Evolutionary conservation across 2,797 vertebrate species (phyloP).

Genomic region (Champsocephalus gunnari): DNA sequence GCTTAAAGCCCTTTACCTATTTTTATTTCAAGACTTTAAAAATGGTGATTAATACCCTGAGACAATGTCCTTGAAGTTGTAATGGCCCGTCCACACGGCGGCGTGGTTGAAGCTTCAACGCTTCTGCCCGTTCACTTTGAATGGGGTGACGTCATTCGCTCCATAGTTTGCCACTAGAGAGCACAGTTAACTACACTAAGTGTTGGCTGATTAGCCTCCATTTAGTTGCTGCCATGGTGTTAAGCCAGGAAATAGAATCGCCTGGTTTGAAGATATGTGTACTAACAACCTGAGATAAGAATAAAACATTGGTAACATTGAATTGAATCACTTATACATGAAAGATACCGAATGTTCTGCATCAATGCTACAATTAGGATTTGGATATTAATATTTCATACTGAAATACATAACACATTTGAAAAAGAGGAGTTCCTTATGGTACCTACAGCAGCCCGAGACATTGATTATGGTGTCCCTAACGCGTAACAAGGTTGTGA

Average conservation of each 20-base stretch:
- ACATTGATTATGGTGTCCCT: conserved; percentile 3
- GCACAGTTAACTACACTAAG: background rate
- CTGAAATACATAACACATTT: background rate
- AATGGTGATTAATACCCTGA: background rate
- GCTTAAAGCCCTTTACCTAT: conserved; percentile 1
- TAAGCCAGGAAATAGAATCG: background rate
- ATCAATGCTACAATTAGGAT: background rate
- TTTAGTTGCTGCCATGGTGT: background rate
- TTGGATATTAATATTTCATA: background rate
- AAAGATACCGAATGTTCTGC: background rate
- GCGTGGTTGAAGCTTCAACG: no score
- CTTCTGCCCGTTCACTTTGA: no score
- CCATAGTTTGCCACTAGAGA: conserved; percentile 13
- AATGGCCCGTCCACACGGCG: no score
- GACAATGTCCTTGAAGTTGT: conserved; percentile 2
- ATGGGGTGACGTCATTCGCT: background rate
- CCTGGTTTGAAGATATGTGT: background rate
- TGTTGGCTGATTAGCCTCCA: background rate
- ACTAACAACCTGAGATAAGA: background rate
- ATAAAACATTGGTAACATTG: background rate
- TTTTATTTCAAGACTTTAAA: background rate
- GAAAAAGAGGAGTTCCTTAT: background rate
- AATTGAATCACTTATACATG: background rate
- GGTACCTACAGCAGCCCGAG: background rate
- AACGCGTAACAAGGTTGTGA: background rate